A percentile compares a stretch with the other conserved stretches of the same genome.
These are phyloP conservation scores for Oncorhynchus mykiss DNA, from an alignment of 2,113 vertebrate species.

Conservation along the genomic window DNA sequence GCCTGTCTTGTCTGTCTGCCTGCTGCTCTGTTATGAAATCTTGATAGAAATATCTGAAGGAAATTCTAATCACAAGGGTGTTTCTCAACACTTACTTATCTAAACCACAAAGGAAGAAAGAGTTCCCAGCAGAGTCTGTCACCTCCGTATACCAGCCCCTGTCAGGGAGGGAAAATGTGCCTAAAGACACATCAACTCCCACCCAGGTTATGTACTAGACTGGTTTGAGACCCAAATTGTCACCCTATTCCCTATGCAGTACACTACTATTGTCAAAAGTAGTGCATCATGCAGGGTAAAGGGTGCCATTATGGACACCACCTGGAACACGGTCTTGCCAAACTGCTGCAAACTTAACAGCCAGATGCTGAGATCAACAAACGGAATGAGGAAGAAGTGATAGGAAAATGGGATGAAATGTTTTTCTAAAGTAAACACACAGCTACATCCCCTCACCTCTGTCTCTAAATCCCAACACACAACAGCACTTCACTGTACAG, in stretches of 20 bases:
- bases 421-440: slow-evolving; percentile 68
- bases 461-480: not conserved
- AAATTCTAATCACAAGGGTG: slow-evolving; percentile 96
- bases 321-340: slow-evolving; percentile 71
- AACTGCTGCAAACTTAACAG: slow-evolving; percentile 89
- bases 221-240: no score
- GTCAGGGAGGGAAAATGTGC: slow-evolving; percentile 91
- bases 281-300: no score
- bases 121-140: slow-evolving; percentile 87
- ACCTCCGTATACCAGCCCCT: slow-evolving; percentile 83
- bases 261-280: no score
- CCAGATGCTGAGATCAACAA: slow-evolving; percentile 81
- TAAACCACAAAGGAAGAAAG: slow-evolving; percentile 86
- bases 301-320: no score
- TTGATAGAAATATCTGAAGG: slow-evolving; percentile 95
- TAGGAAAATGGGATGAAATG: slow-evolving; percentile 82
- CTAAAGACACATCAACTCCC: slow-evolving; percentile 92
- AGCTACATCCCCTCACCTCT: slow-evolving; percentile 12
- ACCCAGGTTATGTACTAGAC: slow-evolving; percentile 78
- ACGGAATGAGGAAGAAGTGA: slow-evolving; percentile 85
- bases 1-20: slow-evolving; percentile 73
- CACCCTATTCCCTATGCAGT: no score
- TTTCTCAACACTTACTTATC: slow-evolving; percentile 87
- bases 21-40: slow-evolving; percentile 79
- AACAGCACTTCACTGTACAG: not conserved